Percentiles rank a stretch among this genome's conserved stretches.
These are phyloP conservation scores for Corythoichthys intestinalis DNA, from an alignment of 2,113 vertebrate species.

Conservation along the genomic window DNA sequence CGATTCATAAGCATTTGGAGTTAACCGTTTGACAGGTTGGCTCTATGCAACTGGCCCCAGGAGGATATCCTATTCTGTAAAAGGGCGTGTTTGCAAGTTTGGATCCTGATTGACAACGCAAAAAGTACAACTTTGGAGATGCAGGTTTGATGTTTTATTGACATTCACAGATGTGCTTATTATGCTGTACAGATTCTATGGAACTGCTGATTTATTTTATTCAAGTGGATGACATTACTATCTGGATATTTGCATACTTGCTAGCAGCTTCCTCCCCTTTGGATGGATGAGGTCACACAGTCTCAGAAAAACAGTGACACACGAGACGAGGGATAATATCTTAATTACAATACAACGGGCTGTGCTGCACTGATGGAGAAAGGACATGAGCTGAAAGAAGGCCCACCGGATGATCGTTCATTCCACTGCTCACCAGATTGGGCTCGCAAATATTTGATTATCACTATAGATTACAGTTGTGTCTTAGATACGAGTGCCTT, in stretches of 20 bases:
- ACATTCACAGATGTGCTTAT: background rate
- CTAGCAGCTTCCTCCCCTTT: slow-evolving; percentile 12
- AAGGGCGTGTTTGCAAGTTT: slow-evolving; percentile 21
- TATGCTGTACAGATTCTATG: background rate
- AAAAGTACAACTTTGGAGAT: slow-evolving; percentile 48
- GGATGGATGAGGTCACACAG: slow-evolving; percentile 64
- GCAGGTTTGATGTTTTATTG: slow-evolving; percentile 66
- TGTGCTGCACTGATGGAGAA: slow-evolving; percentile 37
- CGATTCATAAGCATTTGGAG: background rate
- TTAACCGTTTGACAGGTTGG: slow-evolving; percentile 22
- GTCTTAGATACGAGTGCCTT: slow-evolving; percentile 12
- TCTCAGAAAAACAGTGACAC: slow-evolving; percentile 67
- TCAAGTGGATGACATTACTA: slow-evolving; percentile 24
- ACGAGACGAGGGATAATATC: slow-evolving; percentile 70
- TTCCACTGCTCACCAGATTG: slow-evolving; percentile 23
- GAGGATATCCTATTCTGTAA: slow-evolving; percentile 24
- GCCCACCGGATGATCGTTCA: slow-evolving; percentile 47
- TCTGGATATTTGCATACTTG: slow-evolving; percentile 16
- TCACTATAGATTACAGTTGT: background rate
- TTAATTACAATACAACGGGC: slow-evolving; percentile 75
- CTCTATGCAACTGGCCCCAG: slow-evolving; percentile 51
- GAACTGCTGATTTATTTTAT: background rate
- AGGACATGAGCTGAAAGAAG: slow-evolving; percentile 54
- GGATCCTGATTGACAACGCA: slow-evolving; percentile 32
- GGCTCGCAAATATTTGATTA: slow-evolving; percentile 36